These are phyloP conservation scores for Ariolimax columbianus DNA, from an alignment of 2,888 invertebrate genomes.

Conservation along the genomic window DNA sequence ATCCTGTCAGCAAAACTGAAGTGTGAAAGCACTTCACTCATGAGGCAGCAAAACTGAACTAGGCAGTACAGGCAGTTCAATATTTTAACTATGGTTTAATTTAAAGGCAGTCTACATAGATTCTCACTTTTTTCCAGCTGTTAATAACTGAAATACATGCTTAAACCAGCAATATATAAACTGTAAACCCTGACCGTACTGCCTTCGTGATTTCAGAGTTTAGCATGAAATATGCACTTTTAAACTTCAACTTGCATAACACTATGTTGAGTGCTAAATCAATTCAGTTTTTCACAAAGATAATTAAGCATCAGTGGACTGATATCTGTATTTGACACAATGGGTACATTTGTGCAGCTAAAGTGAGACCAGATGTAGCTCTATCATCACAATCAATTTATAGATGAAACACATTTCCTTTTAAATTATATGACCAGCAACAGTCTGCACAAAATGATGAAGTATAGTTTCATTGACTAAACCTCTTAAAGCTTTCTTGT, in stretches of 20 bases:
- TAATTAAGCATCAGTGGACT: background rate
- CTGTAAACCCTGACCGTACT: background rate
- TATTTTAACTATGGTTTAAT: background rate
- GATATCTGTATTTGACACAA: background rate
- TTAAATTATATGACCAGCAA: background rate
- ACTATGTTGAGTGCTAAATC: background rate
- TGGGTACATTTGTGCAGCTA: background rate
- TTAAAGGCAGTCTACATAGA: background rate
- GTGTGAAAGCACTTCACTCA: background rate
- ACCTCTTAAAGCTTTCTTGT: background rate
- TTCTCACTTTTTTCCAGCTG: background rate
- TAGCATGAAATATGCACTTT: background rate
- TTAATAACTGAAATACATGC: slow-evolving; percentile 5
- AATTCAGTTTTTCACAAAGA: background rate
- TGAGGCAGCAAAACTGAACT: background rate
- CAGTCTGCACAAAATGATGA: background rate
- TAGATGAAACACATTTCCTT: background rate
- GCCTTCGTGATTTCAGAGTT: background rate
- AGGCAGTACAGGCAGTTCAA: background rate
- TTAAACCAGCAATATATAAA: background rate
- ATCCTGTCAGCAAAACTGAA: background rate
- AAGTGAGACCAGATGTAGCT: background rate
- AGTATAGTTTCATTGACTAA: background rate
- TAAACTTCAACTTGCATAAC: background rate
- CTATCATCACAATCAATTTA: background rate